Evolutionary conservation across 1,140 invertebrate species (phyloP).

Genomic region (Heliconius hewitsoni): DNA sequence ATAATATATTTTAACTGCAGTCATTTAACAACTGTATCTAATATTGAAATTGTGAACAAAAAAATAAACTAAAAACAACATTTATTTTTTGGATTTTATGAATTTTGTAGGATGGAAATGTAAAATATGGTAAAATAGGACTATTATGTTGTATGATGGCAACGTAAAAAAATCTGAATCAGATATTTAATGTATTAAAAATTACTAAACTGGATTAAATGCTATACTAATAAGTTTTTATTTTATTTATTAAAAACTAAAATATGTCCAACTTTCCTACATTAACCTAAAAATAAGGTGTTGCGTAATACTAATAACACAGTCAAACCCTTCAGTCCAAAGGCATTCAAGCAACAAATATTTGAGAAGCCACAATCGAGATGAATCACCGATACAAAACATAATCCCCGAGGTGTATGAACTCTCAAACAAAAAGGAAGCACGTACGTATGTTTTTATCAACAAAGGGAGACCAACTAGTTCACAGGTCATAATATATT

Average conservation of each 20-base stretch:
- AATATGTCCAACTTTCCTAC: neutral
- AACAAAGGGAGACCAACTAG: constrained; percentile 67
- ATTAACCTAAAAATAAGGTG: neutral
- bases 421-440: constrained; percentile 53
- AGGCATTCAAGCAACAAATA: constrained; percentile 56
- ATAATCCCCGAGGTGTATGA: constrained; percentile 66
- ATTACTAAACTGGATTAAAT: no score
- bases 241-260: neutral
- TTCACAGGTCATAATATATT: constrained; percentile 76
- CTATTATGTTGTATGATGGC: no score
- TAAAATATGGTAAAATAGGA: no score
- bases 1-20: neutral
- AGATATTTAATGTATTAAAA: no score
- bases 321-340: constrained; percentile 35
- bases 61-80: neutral
- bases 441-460: constrained; percentile 51
- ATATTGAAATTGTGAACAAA: neutral
- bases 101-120: no score
- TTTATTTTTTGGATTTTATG: neutral
- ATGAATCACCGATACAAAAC: constrained; percentile 65
- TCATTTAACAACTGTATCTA: neutral
- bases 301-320: neutral
- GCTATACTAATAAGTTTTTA: no score
- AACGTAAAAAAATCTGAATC: no score
- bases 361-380: constrained; percentile 55